phyloP scores from a whole-genome alignment of 2,888 invertebrate species.

The Ochropleura leucogaster region DNA sequence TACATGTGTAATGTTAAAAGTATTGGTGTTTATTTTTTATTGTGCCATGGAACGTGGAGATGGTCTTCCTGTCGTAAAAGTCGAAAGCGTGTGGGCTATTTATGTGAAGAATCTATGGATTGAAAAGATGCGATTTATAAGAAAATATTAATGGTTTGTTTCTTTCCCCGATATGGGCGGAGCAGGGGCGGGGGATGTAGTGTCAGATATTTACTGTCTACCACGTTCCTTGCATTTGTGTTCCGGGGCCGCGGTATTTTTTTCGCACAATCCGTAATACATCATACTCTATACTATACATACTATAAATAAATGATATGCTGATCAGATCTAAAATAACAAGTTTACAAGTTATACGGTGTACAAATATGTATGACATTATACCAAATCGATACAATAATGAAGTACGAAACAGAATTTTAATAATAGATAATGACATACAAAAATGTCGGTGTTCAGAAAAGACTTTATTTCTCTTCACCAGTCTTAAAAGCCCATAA shows the following conservation, averaged over 20 bases:
- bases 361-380: neutral
- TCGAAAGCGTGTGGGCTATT: conserved; percentile 23
- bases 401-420: neutral
- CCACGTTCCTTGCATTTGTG: too few species aligned
- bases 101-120: neutral
- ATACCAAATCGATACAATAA: neutral
- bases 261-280: too few species aligned
- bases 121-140: conserved; percentile 8
- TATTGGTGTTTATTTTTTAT: conserved; percentile 59
- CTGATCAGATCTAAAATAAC: too few species aligned
- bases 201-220: too few species aligned
- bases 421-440: neutral
- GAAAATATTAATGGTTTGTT: neutral
- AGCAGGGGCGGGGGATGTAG: too few species aligned
- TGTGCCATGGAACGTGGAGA: conserved; percentile 18
- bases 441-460: neutral
- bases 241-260: too few species aligned
- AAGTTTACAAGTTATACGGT: neutral
- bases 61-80: conserved; percentile 53
- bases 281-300: too few species aligned
- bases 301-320: too few species aligned
- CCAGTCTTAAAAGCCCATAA: conserved; percentile 17
- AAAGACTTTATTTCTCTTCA: neutral
- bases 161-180: too few species aligned
- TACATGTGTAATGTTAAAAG: conserved; percentile 51